Conservation (phyloP, 2,113 vertebrate genomes). For the Neogobius melanostomus region DNA sequence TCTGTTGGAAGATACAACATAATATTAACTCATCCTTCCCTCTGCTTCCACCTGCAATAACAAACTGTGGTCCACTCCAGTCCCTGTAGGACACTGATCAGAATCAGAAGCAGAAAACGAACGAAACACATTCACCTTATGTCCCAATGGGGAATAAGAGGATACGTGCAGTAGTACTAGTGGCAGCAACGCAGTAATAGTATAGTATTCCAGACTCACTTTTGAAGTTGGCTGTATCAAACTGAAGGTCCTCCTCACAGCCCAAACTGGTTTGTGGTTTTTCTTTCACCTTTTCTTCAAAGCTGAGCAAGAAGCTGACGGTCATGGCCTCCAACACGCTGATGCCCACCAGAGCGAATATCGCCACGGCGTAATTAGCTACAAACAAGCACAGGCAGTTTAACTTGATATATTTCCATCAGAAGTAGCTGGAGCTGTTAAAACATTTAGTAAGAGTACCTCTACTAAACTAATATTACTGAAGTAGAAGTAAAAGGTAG, state of each 20-base stretch:
- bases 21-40: no score
- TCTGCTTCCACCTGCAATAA: no score
- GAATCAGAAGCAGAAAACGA: no score
- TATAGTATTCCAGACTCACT: conserved; percentile 12
- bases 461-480: no score
- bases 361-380: conserved; percentile 70
- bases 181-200: background rate
- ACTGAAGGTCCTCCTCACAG: background rate
- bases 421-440: no score
- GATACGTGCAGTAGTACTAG: background rate
- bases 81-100: no score
- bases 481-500: no score
- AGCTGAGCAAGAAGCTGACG: conserved; percentile 54
- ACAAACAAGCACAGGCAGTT: background rate
- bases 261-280: background rate
- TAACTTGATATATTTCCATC: background rate
- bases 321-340: conserved; percentile 76
- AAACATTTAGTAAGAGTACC: no score
- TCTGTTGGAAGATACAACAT: no score
- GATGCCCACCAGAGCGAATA: conserved; percentile 75
- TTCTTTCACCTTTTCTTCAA: conserved; percentile 7
- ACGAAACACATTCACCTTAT: no score
- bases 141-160: no score
- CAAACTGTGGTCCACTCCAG: no score
- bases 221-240: background rate